Evolutionary conservation across 2,888 invertebrate genomes (phyloP), one percentile per base, ranked within the genome.

Genomic region (Lepetodrilus schrolli): DNA sequence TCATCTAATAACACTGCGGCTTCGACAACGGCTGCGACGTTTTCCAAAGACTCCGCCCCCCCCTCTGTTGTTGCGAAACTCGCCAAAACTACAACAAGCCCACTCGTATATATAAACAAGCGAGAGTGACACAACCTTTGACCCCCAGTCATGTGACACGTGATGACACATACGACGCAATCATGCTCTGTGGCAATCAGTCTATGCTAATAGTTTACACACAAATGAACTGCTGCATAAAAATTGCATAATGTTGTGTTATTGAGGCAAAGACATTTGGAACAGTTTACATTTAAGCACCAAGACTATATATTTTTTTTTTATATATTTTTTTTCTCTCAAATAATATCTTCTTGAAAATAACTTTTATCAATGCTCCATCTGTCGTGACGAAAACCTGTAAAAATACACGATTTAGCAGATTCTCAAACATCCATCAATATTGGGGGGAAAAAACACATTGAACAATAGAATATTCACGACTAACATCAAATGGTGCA

Each of bases 181-280:
- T 26, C 58, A 58, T 34, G 34, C 51, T 26, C 23, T 23, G 58
- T 58, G 30, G 30, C 30, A n/a, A 58, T 58, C 58, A n/a, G 30
- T 30, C 58, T 58, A 58, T 17, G 30, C 58, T 58, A 58, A 58
- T 34, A 58, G 43, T 58, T 30, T n/a, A n/a, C n/a, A 34, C 34
- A 58, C 58, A 58, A 30, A 17, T 30, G 23, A 58, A n/a, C n/a
- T n/a, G n/a, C 58, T 58, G 58, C 58, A 58, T 58, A 58, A 58
- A 68, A 68, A 68, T 68, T 68, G 68, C 68, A 68, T 68, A 66
- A 66, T 66, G 47, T 43, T 21, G 43, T 68, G 38, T 20, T 68
- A 68, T 68, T 68, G 68, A 68, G 68, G 68, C 68, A 68, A 68
- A 47, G 58, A 58, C 58, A 58, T 58, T 47, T 38, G 68, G 68